These are phyloP conservation scores for Atta texana DNA, from an alignment of 1,140 invertebrate species.

Conservation along the genomic window DNA sequence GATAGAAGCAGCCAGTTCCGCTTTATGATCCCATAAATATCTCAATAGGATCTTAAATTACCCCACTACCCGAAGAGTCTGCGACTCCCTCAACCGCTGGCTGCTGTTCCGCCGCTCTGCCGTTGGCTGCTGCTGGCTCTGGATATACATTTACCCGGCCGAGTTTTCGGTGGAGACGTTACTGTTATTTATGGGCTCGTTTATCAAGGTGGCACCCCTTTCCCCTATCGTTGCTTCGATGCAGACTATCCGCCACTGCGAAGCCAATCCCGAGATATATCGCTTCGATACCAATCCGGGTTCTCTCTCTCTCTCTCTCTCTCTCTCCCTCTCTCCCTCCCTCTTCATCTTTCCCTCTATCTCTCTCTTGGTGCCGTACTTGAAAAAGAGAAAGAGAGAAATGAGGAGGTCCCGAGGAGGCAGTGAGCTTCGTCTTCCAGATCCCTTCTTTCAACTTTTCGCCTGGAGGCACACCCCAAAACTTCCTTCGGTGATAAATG, in stretches of 20 bases:
- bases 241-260: constrained; percentile 82
- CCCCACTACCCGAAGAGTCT: constrained; percentile 65
- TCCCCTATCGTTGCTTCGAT: constrained; percentile 78
- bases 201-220: constrained; percentile 85
- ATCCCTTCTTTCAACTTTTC: constrained; percentile 80
- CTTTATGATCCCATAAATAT: constrained; percentile 84
- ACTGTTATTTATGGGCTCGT: constrained; percentile 85
- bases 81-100: constrained; percentile 69
- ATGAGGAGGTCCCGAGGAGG: constrained; percentile 65
- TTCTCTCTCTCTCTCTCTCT: constrained; percentile 41
- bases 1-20: constrained; percentile 77
- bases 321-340: constrained; percentile 33
- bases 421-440: constrained; percentile 62
- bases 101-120: constrained; percentile 62
- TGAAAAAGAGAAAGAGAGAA: constrained; percentile 44
- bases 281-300: constrained; percentile 82
- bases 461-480: constrained; percentile 60
- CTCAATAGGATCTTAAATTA: constrained; percentile 83
- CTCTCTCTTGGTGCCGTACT: constrained; percentile 16
- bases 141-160: constrained; percentile 80
- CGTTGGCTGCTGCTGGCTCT: constrained; percentile 69
- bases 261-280: constrained; percentile 84
- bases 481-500: constrained; percentile 76
- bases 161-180: constrained; percentile 85
- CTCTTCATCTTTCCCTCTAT: constrained; percentile 10